Evolutionary conservation across 2,113 vertebrate genomes (phyloP), one percentile per base, ranked within the genome.

Genomic region (Clarias magur): DNA sequence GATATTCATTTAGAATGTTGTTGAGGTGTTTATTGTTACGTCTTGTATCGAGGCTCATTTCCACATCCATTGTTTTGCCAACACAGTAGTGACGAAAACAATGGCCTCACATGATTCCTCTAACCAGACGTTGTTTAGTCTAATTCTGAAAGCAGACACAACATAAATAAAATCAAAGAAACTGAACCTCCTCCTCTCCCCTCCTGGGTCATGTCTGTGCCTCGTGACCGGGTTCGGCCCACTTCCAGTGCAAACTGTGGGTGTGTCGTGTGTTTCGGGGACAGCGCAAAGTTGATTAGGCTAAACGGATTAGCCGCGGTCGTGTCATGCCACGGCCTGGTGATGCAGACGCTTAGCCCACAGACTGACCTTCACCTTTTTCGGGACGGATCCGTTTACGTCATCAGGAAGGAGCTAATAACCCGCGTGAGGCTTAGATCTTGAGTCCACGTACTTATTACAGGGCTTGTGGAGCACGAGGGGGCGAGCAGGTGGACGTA

Each of bases 241-340:
- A 57, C 65, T 6, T 48, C 11, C 48, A 57, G 17, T 30, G 75
- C 27, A 67, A 54, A 53, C 25, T 9, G 56, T 23, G 16, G 68
- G 87, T 2, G 17, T 59, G 21, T 15, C 62, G 88, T 78, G 16
- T 80, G 86, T 88, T 91, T 90, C 88, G 72, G 83, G 86, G 57
- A 89, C 70, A 85, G 42, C 87, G 17, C 34, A 63, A 89, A 94
- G 82, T n/a, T 91, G 93, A 95, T 95, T 95, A 93, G 6, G 76
- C 48, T 93, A 91, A 95, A 93, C 91, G 92, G 94, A 95, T 95
- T 94, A 88, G 89, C 88, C 82, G 73, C 83, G 19, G 88, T 92
- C 91, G 92, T 90, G 93, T 94, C 93, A 93, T 88, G 76, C 75
- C 48, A 76, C 86, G 83, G 54, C 78, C 86, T 89, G 85, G 87